Evolutionary conservation across 2,888 invertebrate genomes (phyloP).

Genomic region (Coelinius sp.): DNA sequence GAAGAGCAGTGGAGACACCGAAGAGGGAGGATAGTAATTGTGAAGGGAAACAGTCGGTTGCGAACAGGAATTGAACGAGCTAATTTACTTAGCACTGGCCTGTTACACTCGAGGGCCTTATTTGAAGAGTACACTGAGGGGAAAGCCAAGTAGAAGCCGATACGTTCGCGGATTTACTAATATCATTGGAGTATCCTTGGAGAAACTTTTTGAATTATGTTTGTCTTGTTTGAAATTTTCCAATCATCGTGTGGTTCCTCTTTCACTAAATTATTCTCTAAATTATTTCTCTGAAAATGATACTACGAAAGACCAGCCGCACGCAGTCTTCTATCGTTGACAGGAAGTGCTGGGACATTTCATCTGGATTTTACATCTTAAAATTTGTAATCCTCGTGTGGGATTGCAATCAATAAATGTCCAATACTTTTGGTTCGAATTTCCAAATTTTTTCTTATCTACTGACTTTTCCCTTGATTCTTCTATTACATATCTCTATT

Average conservation of each 20-base stretch:
- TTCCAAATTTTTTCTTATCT: not conserved
- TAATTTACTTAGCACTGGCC: slow-evolving; percentile 36
- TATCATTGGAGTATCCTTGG: slow-evolving; percentile 19
- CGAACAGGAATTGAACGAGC: slow-evolving; percentile 30
- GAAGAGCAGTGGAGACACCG: not conserved
- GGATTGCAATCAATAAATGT: slow-evolving; percentile 7
- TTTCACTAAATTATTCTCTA: not conserved
- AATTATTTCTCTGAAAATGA: not conserved
- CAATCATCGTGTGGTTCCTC: not conserved
- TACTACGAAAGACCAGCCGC: not conserved
- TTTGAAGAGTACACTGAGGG: slow-evolving; percentile 14
- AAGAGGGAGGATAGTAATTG: slow-evolving; percentile 18
- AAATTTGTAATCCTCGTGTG: slow-evolving; percentile 50
- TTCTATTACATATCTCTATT: not conserved
- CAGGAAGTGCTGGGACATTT: slow-evolving; percentile 40
- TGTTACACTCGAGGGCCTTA: slow-evolving; percentile 37
- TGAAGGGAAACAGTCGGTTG: not conserved
- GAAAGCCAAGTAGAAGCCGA: slow-evolving; percentile 31
- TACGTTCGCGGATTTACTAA: slow-evolving; percentile 11
- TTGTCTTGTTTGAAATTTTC: not conserved
- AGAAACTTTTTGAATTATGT: not conserved
- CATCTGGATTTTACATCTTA: slow-evolving; percentile 53
- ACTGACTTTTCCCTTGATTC: not conserved
- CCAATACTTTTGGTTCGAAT: not conserved
- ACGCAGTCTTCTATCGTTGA: not conserved